Evolutionary conservation across 1,140 invertebrate species (phyloP).

Genomic region (Leptonema lineaticorne): DNA sequence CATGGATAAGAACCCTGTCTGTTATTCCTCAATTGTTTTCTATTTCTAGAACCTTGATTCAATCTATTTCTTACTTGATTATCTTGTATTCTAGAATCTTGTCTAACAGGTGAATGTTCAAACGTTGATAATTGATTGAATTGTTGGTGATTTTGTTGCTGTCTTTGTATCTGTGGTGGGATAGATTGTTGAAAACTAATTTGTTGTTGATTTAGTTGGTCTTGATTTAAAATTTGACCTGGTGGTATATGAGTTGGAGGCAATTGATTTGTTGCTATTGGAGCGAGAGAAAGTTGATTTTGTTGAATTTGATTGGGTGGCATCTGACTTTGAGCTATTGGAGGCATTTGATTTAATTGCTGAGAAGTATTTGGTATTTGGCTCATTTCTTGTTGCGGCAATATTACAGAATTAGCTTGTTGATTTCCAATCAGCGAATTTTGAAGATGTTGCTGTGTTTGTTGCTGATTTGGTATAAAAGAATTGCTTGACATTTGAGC

Average conservation of each 20-base stretch:
- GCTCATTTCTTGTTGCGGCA: slow-evolving; percentile 12
- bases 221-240: slow-evolving; percentile 28
- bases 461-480: slow-evolving; percentile 10
- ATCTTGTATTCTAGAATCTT: slow-evolving; percentile 21
- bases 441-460: slow-evolving; percentile 2
- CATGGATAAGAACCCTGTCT: slow-evolving; percentile 31
- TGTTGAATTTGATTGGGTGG: slow-evolving; percentile 11
- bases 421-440: slow-evolving; percentile 5
- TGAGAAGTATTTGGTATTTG: slow-evolving; percentile 2
- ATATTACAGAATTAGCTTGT: slow-evolving; percentile 18
- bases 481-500: neutral
- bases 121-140: slow-evolving; percentile 13
- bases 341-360: slow-evolving; percentile 30
- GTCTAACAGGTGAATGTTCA: slow-evolving; percentile 21
- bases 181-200: slow-evolving; percentile 27
- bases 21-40: slow-evolving; percentile 26
- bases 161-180: neutral
- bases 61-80: slow-evolving; percentile 27
- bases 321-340: slow-evolving; percentile 22
- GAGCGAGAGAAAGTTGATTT: slow-evolving; percentile 4
- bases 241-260: slow-evolving; percentile 10
- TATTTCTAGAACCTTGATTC: slow-evolving; percentile 26
- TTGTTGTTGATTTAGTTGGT: slow-evolving; percentile 18
- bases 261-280: slow-evolving; percentile 7
- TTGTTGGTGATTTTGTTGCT: slow-evolving; percentile 11